phyloP scores from a whole-genome alignment of 2,888 invertebrate species.

The Acleris holmiana region DNA sequence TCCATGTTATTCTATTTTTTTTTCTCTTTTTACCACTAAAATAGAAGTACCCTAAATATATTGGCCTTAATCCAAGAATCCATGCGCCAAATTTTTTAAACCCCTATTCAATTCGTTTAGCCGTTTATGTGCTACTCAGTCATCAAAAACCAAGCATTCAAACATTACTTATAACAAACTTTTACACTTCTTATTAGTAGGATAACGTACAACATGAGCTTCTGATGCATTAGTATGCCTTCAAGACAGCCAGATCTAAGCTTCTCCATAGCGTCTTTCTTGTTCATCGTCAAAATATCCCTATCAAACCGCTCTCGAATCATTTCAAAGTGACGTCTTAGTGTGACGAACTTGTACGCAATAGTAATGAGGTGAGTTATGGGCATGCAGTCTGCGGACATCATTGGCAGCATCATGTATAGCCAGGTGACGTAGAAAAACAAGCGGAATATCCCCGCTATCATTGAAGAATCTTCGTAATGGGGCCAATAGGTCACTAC shows the following conservation, averaged over 20 bases:
- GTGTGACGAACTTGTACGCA: slow-evolving; percentile 67
- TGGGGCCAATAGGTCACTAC: slow-evolving; percentile 72
- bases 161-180: not conserved
- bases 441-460: slow-evolving; percentile 59
- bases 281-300: slow-evolving; percentile 49
- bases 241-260: slow-evolving; percentile 62
- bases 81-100: no score
- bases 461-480: slow-evolving; percentile 60
- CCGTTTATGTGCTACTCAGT: no score
- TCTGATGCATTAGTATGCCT: slow-evolving; percentile 71
- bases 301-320: slow-evolving; percentile 59
- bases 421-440: slow-evolving; percentile 73
- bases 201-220: slow-evolving; percentile 62
- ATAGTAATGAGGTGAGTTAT: slow-evolving; percentile 68
- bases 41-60: no score
- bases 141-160: not conserved
- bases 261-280: slow-evolving; percentile 52
- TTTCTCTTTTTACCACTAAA: no score
- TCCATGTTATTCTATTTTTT: no score
- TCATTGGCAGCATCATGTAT: slow-evolving; percentile 78
- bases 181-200: slow-evolving; percentile 34
- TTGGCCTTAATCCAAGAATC: no score
- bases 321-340: slow-evolving; percentile 61
- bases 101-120: no score
- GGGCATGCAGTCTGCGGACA: slow-evolving; percentile 74